Conservation (phyloP, 2,797 vertebrate genomes). For the Gobio occitaniae region DNA sequence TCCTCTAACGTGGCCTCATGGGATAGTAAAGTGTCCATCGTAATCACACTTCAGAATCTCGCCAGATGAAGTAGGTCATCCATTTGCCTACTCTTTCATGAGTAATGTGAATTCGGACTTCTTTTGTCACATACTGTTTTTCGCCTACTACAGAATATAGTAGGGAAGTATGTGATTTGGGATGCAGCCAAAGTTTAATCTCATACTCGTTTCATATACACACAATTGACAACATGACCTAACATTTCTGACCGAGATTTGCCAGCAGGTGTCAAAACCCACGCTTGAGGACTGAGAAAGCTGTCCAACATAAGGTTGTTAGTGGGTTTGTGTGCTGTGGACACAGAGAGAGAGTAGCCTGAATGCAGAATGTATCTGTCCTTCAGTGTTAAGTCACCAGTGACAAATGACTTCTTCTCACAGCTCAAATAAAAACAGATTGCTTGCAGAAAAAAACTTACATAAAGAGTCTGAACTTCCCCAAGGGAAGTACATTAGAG, state of each 20-base stretch:
- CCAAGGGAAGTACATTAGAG: neutral
- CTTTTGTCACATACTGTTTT: no score
- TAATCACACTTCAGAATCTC: no score
- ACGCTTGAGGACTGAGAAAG: neutral
- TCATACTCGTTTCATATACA: neutral
- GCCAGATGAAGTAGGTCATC: no score
- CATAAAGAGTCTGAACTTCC: slow-evolving; percentile 11
- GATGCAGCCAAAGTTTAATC: neutral
- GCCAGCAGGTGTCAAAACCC: neutral
- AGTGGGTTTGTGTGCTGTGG: neutral
- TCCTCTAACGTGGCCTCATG: no score
- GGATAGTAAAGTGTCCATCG: no score
- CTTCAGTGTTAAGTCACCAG: neutral
- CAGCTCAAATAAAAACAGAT: slow-evolving; percentile 48
- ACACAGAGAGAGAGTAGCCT: slow-evolving; percentile 1
- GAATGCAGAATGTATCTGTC: neutral
- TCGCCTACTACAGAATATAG: no score
- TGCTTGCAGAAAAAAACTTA: slow-evolving; percentile 18
- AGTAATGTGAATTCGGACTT: no score
- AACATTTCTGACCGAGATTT: neutral
- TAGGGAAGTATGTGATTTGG: no score
- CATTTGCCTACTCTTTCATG: no score
- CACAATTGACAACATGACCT: neutral
- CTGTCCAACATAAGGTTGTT: neutral
- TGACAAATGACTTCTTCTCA: slow-evolving; percentile 37